Base-by-base conservation (phyloP, 92 coral and sea anemone genomes). In the Paramuricea clavata region DNA sequence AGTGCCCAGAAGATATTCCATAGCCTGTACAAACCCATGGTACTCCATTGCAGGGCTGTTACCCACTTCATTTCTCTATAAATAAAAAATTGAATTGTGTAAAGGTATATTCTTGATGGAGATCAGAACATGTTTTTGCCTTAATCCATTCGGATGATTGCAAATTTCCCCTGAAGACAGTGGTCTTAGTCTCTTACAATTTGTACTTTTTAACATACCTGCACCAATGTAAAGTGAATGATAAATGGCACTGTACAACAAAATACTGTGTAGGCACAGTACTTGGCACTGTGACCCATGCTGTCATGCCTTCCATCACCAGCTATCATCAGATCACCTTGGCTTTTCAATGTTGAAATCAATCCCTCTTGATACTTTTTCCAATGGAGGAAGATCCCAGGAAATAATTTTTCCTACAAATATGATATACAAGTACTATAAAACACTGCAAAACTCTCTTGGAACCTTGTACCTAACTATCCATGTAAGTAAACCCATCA, bases 241-340 rank as follows among this genome's bases (percentile, higher is more conserved):
- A 88, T 87, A 13, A 69, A 44, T 13, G 92, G 90, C 31, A 85
- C 13, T 49, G 92, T 83, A 74, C 92, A 91, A 41, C 89, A 87
- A 50, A 83, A 87, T 69, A 91, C 57, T 28, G 86, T 82, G 47
- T 82, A 91, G 5, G 90, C 87, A 70, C 92, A 59, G 81, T 85
- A 86, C 84, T 91, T 91, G n/a, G 89, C 94, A 74, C 91, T 74
- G 56, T 90, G 91, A 28, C 91, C 87, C 91, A 87, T 91, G 57
- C 91, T 91, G 69, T 91, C 92, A 64, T 88, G 92, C 27, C 92
- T 67, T 21, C 92, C 89, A 72, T 88, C 89, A 36, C 94, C 87
- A 16, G 91, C 91, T 64, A 88, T 77, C 13, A 88, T 87, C 67
- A 91, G 13, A 12, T 15, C 17, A 10, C 52, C 17, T 5, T 47